Evolutionary conservation across 1,140 invertebrate species (phyloP).

Genomic region (Hypothenemus hampei): DNA sequence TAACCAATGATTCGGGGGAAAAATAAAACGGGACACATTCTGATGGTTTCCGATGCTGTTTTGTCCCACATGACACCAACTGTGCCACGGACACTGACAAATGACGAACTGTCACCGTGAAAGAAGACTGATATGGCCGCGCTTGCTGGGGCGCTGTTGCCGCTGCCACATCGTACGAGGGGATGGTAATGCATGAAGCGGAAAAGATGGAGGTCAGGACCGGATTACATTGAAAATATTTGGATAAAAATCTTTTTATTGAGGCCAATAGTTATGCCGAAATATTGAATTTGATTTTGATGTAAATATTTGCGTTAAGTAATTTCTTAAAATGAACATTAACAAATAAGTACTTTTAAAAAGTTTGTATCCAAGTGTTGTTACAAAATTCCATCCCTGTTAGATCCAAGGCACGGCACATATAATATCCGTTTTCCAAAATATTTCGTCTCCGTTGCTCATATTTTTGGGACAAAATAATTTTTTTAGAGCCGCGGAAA

Average conservation of each 20-base stretch:
- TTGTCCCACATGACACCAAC: slow-evolving; percentile 48
- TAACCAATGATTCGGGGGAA: slow-evolving; percentile 25
- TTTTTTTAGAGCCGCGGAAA: slow-evolving; percentile 41
- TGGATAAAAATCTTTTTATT: slow-evolving; percentile 3
- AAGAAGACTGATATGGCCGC: slow-evolving; percentile 48
- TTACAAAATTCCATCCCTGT: slow-evolving; percentile 28
- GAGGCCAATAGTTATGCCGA: neutral
- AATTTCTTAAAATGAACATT: too few species aligned
- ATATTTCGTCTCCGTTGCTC: slow-evolving; percentile 40
- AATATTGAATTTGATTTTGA: neutral
- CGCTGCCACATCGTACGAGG: neutral
- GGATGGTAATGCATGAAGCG: slow-evolving; percentile 21
- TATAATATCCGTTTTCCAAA: slow-evolving; percentile 43
- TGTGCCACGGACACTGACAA: slow-evolving; percentile 46
- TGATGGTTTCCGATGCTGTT: slow-evolving; percentile 42
- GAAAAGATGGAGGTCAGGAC: slow-evolving; percentile 10
- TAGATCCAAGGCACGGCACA: slow-evolving; percentile 37
- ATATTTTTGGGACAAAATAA: slow-evolving; percentile 38
- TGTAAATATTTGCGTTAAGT: too few species aligned
- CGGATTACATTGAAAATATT: slow-evolving; percentile 5
- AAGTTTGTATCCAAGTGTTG: neutral
- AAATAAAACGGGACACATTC: slow-evolving; percentile 35
- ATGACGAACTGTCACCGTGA: slow-evolving; percentile 48
- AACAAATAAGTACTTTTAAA: neutral
- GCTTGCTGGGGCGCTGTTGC: slow-evolving; percentile 26